Evolutionary conservation across 2,888 invertebrate genomes (phyloP).

Genomic region (Synanthedon myopaeformis): DNA sequence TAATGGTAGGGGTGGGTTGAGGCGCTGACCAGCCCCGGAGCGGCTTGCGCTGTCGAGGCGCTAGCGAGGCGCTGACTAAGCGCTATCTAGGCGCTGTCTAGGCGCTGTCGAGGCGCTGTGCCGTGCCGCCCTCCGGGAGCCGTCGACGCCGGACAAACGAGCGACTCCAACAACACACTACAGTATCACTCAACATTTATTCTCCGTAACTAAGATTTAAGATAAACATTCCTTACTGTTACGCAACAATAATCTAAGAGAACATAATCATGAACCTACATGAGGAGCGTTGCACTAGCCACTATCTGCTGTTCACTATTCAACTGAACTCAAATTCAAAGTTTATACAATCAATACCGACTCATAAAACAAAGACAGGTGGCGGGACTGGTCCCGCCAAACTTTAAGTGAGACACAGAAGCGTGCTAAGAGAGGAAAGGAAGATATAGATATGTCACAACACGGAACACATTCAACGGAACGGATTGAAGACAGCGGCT

Average conservation of each 20-base stretch:
- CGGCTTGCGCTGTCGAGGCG: slow-evolving; percentile 12
- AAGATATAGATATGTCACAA: slow-evolving; percentile 66
- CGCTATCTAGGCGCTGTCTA: slow-evolving; percentile 6
- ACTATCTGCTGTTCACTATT: slow-evolving; percentile 68
- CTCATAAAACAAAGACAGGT: slow-evolving; percentile 66
- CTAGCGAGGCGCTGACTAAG: slow-evolving; percentile 11
- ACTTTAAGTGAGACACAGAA: slow-evolving; percentile 71
- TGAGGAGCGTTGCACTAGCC: slow-evolving; percentile 70
- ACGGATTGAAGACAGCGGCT: slow-evolving; percentile 76
- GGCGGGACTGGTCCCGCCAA: slow-evolving; percentile 65
- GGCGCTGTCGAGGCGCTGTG: slow-evolving; percentile 12
- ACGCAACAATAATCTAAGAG: slow-evolving; percentile 53
- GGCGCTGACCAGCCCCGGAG: slow-evolving; percentile 33
- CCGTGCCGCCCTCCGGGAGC: slow-evolving; percentile 28
- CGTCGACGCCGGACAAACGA: slow-evolving; percentile 46
- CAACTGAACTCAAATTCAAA: slow-evolving; percentile 66
- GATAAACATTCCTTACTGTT: slow-evolving; percentile 57
- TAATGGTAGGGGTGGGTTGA: slow-evolving; percentile 11
- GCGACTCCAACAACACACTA: slow-evolving; percentile 63
- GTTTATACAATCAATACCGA: slow-evolving; percentile 66
- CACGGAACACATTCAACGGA: slow-evolving; percentile 73
- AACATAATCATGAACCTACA: slow-evolving; percentile 67
- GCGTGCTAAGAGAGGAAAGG: slow-evolving; percentile 72
- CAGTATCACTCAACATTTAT: slow-evolving; percentile 68
- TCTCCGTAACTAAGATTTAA: slow-evolving; percentile 66